Percentiles rank a stretch among this genome's conserved stretches.
These are phyloP conservation scores for Mactromeris polynyma DNA, from an alignment of 2,888 invertebrate genomes.

Conservation along the genomic window DNA sequence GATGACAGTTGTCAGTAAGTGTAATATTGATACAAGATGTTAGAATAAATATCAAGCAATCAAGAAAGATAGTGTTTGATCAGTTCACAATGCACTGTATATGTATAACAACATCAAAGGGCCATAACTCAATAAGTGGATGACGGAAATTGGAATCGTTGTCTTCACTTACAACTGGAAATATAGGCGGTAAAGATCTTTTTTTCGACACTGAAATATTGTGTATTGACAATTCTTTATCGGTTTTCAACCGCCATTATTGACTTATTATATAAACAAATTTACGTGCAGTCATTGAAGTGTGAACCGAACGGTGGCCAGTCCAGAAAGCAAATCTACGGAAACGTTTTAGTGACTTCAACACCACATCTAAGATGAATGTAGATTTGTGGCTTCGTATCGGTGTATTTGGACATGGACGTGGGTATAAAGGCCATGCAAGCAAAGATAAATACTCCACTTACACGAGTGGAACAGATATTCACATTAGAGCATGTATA, in stretches of 20 bases:
- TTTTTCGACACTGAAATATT: not conserved
- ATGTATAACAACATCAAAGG: too few relatives aligned
- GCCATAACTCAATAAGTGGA: too few relatives aligned
- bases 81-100: too few relatives aligned
- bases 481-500: not conserved
- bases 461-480: not conserved
- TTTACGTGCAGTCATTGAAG: not conserved
- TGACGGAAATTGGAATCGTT: too few relatives aligned
- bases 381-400: not conserved
- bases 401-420: not conserved
- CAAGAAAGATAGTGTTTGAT: too few relatives aligned
- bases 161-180: too few relatives aligned
- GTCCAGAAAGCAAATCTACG: not conserved
- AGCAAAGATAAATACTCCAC: not conserved
- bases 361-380: not conserved
- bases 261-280: not conserved
- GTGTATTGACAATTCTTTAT: not conserved
- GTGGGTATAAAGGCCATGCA: not conserved
- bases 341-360: not conserved
- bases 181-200: not conserved
- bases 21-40: too few relatives aligned
- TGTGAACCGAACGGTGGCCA: not conserved
- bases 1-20: too few relatives aligned
- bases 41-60: too few relatives aligned
- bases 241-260: not conserved